Evolutionary conservation across 2,797 vertebrate genomes (phyloP), one percentile per base, ranked within the genome.

Genomic region (Pteronotus mesoamericanus): DNA sequence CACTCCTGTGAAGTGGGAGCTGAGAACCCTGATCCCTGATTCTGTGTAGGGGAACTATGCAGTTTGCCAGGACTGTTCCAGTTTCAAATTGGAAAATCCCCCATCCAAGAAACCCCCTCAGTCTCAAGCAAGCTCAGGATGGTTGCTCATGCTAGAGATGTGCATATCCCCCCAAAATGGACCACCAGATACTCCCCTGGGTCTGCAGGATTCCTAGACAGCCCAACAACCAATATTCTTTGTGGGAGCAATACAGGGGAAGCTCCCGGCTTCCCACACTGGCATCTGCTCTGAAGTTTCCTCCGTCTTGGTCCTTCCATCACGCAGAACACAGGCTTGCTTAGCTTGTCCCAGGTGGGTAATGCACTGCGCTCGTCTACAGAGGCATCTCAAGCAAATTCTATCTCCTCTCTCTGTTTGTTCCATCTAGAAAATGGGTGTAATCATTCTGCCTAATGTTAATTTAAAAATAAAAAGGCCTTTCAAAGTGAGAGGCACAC

Each of bases 401-500:
- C 24, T 10, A 37, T 44, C 71, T 75, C 46, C 18, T 29, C 14
- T 42, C 77, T 92, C 22, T 57, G 19, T 32, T 83, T 89, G n/a
- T 83, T 21, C 39, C 44, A 53, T n/a, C 32, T 86, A 22, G 74
- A 84, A 92, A 89, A 48, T 66, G 32, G 14, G 72, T 29, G 5
- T 44, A 18, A 16, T n/a, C 18, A 12, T 18, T 48, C 61, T 78
- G 5, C 42, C 44, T 42, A 69, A 44, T 66, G 44, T 84, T 84
- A 55, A 55, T 46, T 78, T 34, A 64, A 83, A 84, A 84, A 48
- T 26, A 42, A 48, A 84, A 48, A 34, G 12, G 61, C 9, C 59
- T 68, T 51, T 84, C 82, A 26, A 48, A 84, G 44, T 26, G 82
- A 34, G 82, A 84, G 82, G 82, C 82, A 68, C 26, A 48, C n/a